phyloP scores from a whole-genome alignment of 64 coral and sea anemone species.

The Montipora sp. region DNA sequence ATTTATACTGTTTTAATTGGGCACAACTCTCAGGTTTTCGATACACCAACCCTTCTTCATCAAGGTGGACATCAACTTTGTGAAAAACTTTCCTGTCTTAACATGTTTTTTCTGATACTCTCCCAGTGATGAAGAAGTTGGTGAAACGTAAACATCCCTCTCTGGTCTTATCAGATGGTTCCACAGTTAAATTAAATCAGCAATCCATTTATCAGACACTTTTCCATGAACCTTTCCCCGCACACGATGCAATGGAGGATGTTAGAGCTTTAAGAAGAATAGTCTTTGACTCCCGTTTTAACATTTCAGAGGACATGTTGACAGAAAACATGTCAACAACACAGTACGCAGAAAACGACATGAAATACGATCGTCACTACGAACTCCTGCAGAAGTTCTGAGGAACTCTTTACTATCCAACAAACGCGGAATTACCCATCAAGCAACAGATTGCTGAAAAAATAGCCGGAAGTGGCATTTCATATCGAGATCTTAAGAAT shows the following conservation, averaged over 20 bases:
- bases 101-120: too few relatives aligned
- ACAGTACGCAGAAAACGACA: constrained; percentile 1
- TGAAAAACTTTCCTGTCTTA: not conserved
- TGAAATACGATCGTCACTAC: constrained; percentile 41
- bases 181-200: not conserved
- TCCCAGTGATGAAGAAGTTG: too few relatives aligned
- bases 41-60: constrained; percentile 22
- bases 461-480: constrained; percentile 55
- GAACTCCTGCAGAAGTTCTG: constrained; percentile 42
- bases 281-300: not conserved
- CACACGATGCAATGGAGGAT: not conserved
- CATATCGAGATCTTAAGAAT: constrained; percentile 17
- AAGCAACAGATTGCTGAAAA: not conserved
- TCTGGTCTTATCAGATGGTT: constrained; percentile 7
- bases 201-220: not conserved
- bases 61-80: constrained; percentile 22
- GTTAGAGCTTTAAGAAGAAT: not conserved
- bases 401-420: constrained; percentile 50
- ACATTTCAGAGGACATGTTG: not conserved
- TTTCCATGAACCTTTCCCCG: not conserved
- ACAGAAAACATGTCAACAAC: too few relatives aligned
- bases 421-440: not conserved
- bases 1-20: constrained; percentile 1
- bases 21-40: constrained; percentile 20
- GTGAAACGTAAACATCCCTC: constrained; percentile 1